Conservation (phyloP, 2,888 invertebrate species). For the Craniophora ligustri region DNA sequence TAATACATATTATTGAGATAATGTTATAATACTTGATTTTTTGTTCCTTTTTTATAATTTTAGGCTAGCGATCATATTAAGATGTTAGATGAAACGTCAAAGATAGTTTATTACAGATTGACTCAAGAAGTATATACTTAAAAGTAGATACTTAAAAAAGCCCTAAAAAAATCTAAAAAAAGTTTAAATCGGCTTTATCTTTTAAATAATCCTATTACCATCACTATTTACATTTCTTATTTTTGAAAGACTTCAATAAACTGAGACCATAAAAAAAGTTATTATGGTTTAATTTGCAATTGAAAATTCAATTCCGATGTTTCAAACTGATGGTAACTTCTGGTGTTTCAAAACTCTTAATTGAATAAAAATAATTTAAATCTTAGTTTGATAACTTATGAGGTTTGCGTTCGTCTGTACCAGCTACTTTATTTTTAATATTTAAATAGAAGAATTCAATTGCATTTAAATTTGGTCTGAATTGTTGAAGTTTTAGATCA, state of each 20-base stretch:
- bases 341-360: constrained; percentile 40
- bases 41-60: too few species aligned
- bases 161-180: too few species aligned
- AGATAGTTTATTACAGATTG: too few species aligned
- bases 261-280: constrained; percentile 8
- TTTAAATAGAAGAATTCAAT: constrained; percentile 11
- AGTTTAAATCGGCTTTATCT: neutral
- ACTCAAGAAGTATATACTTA: too few species aligned
- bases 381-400: constrained; percentile 37
- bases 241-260: neutral
- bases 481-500: too few species aligned
- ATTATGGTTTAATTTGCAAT: constrained; percentile 21
- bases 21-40: too few species aligned
- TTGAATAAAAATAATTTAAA: constrained; percentile 45
- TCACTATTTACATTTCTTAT: neutral
- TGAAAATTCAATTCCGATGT: too few species aligned
- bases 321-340: constrained; percentile 18
- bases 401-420: constrained; percentile 23
- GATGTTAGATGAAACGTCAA: too few species aligned
- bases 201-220: neutral
- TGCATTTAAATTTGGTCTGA: too few species aligned
- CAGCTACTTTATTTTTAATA: constrained; percentile 27
- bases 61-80: too few species aligned
- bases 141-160: too few species aligned
- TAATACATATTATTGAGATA: too few species aligned